Percentiles rank a stretch among this genome's conserved stretches.
Evolutionary conservation across 35 echinoderm and acorn worm species (phyloP).

Genomic region (Strongylocentrotus purpuratus): DNA sequence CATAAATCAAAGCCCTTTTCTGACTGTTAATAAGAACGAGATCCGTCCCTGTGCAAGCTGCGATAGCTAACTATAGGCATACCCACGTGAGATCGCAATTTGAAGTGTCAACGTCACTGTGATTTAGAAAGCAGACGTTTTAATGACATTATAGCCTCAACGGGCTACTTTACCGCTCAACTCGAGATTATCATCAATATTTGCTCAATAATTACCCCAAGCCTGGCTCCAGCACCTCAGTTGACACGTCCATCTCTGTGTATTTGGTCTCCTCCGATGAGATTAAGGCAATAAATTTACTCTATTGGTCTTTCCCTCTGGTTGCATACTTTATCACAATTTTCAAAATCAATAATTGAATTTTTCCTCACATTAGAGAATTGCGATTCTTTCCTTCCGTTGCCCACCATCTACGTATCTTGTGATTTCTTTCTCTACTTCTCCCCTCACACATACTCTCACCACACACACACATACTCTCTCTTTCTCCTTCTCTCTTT

Average conservation of each 20-base stretch:
- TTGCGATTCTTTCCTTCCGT: not conserved
- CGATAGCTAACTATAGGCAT: not conserved
- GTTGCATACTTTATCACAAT: not conserved
- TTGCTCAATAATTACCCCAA: slow-evolving; percentile 34
- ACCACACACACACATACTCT: too few relatives aligned
- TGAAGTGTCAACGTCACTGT: not conserved
- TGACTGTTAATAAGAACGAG: too few relatives aligned
- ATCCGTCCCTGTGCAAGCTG: not conserved
- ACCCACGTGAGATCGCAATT: not conserved
- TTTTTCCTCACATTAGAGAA: not conserved
- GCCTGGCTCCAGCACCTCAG: not conserved
- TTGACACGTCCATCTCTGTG: not conserved
- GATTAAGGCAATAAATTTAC: slow-evolving; percentile 12
- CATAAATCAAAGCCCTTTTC: too few relatives aligned
- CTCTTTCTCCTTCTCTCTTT: too few relatives aligned
- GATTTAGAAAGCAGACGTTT: not conserved
- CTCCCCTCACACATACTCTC: too few relatives aligned
- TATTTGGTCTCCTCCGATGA: slow-evolving; percentile 11
- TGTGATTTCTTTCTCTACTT: too few relatives aligned
- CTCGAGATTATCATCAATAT: slow-evolving; percentile 38
- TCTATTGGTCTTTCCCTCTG: not conserved
- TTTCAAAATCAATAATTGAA: not conserved
- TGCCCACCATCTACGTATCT: not conserved
- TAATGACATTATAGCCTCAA: slow-evolving; percentile 27
- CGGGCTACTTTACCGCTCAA: not conserved